Percentiles rank a stretch among this genome's conserved stretches.
phyloP scores from a whole-genome alignment of 2,113 vertebrate genomes.

The Otis tarda region DNA sequence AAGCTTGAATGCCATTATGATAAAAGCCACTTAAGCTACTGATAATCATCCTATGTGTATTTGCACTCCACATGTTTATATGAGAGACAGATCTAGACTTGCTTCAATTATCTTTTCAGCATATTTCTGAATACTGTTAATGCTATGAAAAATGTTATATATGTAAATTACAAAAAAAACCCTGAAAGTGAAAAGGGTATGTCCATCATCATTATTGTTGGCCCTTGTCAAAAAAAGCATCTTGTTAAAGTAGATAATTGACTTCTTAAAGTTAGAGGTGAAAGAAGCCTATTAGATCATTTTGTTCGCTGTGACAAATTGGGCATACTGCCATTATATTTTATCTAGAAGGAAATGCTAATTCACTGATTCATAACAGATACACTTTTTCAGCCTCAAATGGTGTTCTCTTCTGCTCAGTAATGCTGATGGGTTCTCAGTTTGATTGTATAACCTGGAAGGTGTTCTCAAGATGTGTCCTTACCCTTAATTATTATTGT shows the following conservation, averaged over 20 bases:
- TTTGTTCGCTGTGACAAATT: neutral
- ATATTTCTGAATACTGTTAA: neutral
- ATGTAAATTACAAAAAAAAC: neutral
- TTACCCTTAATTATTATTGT: neutral
- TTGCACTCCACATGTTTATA: neutral
- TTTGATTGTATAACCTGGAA: neutral
- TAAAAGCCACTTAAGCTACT: neutral
- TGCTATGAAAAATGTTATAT: neutral
- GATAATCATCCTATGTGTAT: neutral
- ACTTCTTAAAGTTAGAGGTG: conserved; percentile 3
- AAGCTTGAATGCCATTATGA: neutral
- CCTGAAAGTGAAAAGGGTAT: neutral
- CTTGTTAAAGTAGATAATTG: neutral
- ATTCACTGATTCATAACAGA: neutral
- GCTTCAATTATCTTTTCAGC: neutral
- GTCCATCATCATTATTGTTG: neutral
- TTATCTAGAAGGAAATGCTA: neutral
- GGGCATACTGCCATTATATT: neutral
- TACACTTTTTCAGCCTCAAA: neutral
- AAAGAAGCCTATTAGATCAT: neutral
- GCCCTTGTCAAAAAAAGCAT: neutral
- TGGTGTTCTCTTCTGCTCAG: neutral
- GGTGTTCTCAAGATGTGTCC: neutral
- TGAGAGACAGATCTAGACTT: conserved; percentile 22
- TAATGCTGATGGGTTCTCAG: neutral